Evolutionary conservation across 2,888 invertebrate genomes (phyloP).

Genomic region (Cantharis nigra): DNA sequence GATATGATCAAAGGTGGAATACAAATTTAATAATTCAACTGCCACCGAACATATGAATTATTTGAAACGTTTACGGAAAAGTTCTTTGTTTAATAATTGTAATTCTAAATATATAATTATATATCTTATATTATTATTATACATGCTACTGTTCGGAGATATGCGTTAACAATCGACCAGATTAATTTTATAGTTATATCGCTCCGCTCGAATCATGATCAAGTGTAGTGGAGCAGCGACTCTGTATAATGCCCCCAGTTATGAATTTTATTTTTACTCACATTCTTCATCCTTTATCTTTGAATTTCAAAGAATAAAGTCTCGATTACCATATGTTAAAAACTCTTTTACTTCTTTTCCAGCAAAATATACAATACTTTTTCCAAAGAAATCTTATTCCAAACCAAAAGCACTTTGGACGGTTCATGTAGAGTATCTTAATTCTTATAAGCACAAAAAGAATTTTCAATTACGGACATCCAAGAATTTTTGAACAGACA

Average conservation of each 20-base stretch:
- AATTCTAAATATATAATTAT: conserved; percentile 57
- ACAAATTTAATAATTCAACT: conserved; percentile 38
- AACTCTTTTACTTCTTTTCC: background rate
- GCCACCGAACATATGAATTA: conserved; percentile 41
- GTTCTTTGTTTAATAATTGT: conserved; percentile 54
- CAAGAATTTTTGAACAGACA: background rate
- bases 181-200: conserved; percentile 28
- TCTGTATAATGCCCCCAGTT: conserved; percentile 29
- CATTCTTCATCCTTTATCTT: background rate
- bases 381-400: background rate
- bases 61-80: conserved; percentile 38
- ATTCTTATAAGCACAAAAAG: background rate
- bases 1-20: conserved; percentile 31
- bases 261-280: conserved; percentile 26
- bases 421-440: background rate
- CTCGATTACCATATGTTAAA: background rate
- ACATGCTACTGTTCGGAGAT: conserved; percentile 55
- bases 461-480: background rate
- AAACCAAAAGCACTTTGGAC: background rate
- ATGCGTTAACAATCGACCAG: conserved; percentile 36
- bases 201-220: background rate
- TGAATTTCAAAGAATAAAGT: background rate
- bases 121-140: conserved; percentile 55
- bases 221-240: conserved; percentile 23
- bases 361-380: background rate